phyloP scores from a whole-genome alignment of 2,888 invertebrate genomes.

The Dichetophora obliterata region DNA sequence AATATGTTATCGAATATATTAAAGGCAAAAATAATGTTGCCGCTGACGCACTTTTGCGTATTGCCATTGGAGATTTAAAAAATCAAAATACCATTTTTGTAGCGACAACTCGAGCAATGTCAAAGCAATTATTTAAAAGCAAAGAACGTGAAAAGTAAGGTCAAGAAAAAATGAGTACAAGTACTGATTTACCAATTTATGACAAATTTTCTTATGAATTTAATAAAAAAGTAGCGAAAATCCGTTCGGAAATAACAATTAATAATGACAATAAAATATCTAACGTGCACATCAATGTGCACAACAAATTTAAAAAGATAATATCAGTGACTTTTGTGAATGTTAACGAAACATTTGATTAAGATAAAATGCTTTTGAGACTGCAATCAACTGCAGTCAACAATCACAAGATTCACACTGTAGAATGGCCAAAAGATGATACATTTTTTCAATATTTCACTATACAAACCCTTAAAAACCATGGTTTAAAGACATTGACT shows the following conservation, averaged over 20 bases:
- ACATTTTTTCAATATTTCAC: slow-evolving; percentile 13
- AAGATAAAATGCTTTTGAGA: slow-evolving; percentile 40
- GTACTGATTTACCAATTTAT: neutral
- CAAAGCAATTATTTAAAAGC: neutral
- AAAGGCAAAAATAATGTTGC: slow-evolving; percentile 48
- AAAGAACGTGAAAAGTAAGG: neutral
- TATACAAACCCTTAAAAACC: slow-evolving; percentile 17
- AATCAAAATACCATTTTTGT: too few relatives aligned
- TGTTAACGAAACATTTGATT: too few relatives aligned
- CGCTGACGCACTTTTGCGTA: slow-evolving; percentile 45
- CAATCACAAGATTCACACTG: slow-evolving; percentile 23
- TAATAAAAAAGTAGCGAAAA: too few relatives aligned
- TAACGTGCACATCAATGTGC: too few relatives aligned
- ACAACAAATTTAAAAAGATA: too few relatives aligned
- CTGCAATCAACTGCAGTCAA: slow-evolving; percentile 23
- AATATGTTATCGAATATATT: slow-evolving; percentile 50
- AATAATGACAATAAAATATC: too few relatives aligned
- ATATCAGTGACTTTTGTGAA: too few relatives aligned
- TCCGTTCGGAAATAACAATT: too few relatives aligned
- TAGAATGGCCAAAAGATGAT: slow-evolving; percentile 32
- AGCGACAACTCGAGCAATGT: too few relatives aligned
- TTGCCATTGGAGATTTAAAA: too few relatives aligned
- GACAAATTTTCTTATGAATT: too few relatives aligned
- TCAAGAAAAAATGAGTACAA: neutral
- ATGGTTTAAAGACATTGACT: slow-evolving; percentile 31